Conservation (phyloP, 2,113 vertebrate species). For the Notarius quadriscutis region DNA sequence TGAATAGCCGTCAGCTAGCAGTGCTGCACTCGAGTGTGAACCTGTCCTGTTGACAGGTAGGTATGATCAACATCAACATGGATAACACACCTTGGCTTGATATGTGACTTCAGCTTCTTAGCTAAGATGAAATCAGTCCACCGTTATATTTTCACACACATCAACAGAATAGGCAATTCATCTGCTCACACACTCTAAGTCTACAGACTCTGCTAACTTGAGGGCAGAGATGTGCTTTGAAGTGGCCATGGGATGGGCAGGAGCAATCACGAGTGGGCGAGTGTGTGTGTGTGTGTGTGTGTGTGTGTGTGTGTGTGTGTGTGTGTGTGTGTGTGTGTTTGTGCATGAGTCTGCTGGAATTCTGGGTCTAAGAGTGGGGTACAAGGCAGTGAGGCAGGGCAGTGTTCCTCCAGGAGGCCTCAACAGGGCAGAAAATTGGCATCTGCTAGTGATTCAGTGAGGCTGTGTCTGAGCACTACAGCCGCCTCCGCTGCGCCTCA, state of each 20-base stretch:
- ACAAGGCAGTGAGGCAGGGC: slow-evolving; percentile 38
- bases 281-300: slow-evolving; percentile 45
- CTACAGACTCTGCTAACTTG: slow-evolving; percentile 34
- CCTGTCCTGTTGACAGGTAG: background rate
- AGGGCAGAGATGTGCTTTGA: slow-evolving; percentile 47
- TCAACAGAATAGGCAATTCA: background rate
- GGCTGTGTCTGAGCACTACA: slow-evolving; percentile 69
- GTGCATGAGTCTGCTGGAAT: slow-evolving; percentile 23
- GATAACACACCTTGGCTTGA: slow-evolving; percentile 67
- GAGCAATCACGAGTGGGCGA: slow-evolving; percentile 32
- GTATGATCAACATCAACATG: slow-evolving; percentile 73
- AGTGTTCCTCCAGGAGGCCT: slow-evolving; percentile 65
- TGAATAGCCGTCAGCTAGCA: background rate
- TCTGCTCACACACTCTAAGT: background rate
- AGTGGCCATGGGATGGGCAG: slow-evolving; percentile 39
- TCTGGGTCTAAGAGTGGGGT: slow-evolving; percentile 17
- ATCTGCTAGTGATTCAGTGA: slow-evolving; percentile 75
- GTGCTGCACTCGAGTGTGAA: slow-evolving; percentile 2
- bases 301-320: slow-evolving; percentile 45
- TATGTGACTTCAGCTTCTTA: slow-evolving; percentile 45
- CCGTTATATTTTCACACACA: slow-evolving; percentile 31
- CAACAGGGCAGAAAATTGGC: slow-evolving; percentile 77
- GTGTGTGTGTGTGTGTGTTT: slow-evolving; percentile 46
- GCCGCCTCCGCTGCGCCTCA: slow-evolving; percentile 68
- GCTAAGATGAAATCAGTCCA: slow-evolving; percentile 36